These are phyloP conservation scores for Alethe castanea DNA, from an alignment of 2,113 vertebrate genomes.

Conservation along the genomic window DNA sequence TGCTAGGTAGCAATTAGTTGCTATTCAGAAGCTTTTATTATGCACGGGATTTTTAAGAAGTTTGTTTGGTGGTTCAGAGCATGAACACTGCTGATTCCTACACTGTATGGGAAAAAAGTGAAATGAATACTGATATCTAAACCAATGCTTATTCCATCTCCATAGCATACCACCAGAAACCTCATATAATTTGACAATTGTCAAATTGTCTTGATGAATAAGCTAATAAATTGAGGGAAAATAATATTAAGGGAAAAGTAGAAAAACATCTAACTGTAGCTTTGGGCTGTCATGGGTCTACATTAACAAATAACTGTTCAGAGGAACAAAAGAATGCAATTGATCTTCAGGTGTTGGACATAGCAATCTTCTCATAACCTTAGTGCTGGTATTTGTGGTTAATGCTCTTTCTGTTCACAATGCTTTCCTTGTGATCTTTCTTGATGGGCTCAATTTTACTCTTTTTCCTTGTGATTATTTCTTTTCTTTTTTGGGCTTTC, in stretches of 20 bases:
- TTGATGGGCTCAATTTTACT: not conserved
- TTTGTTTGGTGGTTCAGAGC: not conserved
- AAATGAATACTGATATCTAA: not conserved
- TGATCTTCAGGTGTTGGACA: rapidly evolving
- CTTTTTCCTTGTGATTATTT: not conserved
- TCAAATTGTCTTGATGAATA: not conserved
- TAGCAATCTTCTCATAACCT: not conserved
- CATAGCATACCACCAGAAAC: not conserved
- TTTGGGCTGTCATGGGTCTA: not conserved
- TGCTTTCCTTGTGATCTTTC: not conserved
- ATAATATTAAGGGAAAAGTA: not conserved
- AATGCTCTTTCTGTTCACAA: not conserved
- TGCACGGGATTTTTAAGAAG: not conserved
- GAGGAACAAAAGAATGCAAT: not conserved
- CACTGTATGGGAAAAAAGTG: not conserved
- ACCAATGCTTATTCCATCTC: not conserved
- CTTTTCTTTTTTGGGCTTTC: not conserved
- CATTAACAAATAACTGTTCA: not conserved
- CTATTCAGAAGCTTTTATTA: not conserved
- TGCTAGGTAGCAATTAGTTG: not conserved
- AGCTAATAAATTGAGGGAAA: not conserved
- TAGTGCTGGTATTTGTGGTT: not conserved
- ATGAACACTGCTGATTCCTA: not conserved
- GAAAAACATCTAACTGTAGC: not conserved
- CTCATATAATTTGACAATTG: not conserved